Conservation (phyloP, 2,888 invertebrate species). For the Argyresthia albistria region DNA sequence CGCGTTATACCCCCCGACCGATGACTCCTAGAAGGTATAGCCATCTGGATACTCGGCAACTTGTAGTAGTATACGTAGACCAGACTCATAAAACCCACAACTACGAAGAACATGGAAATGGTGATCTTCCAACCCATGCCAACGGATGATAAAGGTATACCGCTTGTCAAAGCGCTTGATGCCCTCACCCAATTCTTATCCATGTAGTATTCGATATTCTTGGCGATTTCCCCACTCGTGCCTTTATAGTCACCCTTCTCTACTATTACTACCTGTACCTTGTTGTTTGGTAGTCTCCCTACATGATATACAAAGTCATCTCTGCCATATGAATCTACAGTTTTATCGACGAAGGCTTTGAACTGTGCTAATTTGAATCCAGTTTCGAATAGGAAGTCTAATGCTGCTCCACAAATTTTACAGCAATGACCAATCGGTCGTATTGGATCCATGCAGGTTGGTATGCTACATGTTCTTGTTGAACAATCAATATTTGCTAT, state of each 20-base stretch:
- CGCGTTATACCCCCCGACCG: conserved; percentile 24
- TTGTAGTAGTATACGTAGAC: conserved; percentile 51
- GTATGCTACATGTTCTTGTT: conserved; percentile 37
- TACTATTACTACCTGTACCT: conserved; percentile 45
- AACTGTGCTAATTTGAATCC: conserved; percentile 37
- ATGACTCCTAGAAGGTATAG: conserved; percentile 16
- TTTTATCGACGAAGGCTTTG: conserved; percentile 26
- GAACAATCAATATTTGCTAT: conserved; percentile 35
- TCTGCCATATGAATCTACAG: conserved; percentile 25
- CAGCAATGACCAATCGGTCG: conserved; percentile 54
- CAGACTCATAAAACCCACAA: conserved; percentile 28
- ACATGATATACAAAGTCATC: conserved; percentile 34
- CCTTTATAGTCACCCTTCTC: conserved; percentile 47
- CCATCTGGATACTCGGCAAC: conserved; percentile 24
- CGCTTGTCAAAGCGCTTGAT: conserved; percentile 26
- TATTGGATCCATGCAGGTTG: conserved; percentile 40
- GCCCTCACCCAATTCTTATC: conserved; percentile 25
- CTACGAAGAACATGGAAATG: conserved; percentile 44
- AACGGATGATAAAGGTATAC: conserved; percentile 34
- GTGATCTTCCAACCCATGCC: conserved; percentile 41
- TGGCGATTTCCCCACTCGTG: conserved; percentile 35
- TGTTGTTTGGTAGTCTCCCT: conserved; percentile 27
- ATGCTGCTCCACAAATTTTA: conserved; percentile 47
- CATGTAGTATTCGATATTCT: conserved; percentile 29
- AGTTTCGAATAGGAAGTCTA: conserved; percentile 33